Base-by-base conservation (phyloP, 2,113 vertebrate genomes). In the Panthera leo region DNA sequence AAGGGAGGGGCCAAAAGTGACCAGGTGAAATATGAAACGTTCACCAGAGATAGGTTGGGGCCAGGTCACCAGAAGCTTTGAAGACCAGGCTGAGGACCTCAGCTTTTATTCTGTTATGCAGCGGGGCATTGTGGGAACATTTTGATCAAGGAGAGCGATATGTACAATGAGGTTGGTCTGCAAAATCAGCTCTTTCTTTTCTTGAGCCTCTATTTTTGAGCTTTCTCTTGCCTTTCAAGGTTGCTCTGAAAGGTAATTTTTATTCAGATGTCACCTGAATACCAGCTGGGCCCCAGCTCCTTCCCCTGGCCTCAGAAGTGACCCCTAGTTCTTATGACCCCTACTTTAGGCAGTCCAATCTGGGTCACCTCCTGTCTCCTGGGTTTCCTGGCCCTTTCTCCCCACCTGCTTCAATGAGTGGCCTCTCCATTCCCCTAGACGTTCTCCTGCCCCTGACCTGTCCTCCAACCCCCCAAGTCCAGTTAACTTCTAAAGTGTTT, bases 1-100 rank as follows among this genome's bases (percentile, higher is more conserved):
- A 39, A 97, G 39, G 48, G 25, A 94, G 36, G 73, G 55, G 29
- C 51, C 76, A 63, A 89, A 78, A n/a, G 53, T 68, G 21, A 95
- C 42, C 48, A 88, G n/a, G 70, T 48, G 23, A 96, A 90, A 73
- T 73, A 75, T 11, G 29, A 91, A 96, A 91, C 88, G 51, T 36
- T 85, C 42, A 85, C 48, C 31, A 58, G 39, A 70, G 63, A 39
- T 16, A 83, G 27, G 23, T 4, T 86, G 16, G n/a, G 70, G 9
- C 16, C 61, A 86, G 71, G 31, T 71, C 45, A 73, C 67, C 10
- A 70, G 42, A 39, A 90, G n/a, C 51, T 80, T 86, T 58, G 67
- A 83, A 45, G n/a, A 15, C 36, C 42, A 80, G 63, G 25, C 34
- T 85, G 34, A 90, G 48, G 23, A 76, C 18, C 12, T 88, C 53